Conservation (phyloP, 2,888 invertebrate species). For the Sylvicola cinctus region DNA sequence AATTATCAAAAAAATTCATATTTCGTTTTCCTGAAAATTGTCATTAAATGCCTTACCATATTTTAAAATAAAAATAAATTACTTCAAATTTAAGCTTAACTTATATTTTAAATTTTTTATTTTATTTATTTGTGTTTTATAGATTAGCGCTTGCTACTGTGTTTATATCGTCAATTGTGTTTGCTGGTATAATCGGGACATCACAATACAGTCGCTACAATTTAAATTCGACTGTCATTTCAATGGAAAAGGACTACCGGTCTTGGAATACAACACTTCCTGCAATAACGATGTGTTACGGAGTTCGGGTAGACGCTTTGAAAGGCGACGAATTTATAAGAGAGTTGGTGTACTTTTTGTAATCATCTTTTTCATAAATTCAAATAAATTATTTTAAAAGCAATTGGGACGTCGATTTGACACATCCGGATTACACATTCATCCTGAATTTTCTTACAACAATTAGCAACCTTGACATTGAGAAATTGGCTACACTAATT, state of each 20-base stretch:
- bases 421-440: slow-evolving; percentile 25
- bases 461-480: slow-evolving; percentile 27
- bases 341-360: slow-evolving; percentile 6
- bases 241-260: slow-evolving; percentile 21
- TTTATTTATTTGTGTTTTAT: no score
- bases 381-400: no score
- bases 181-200: slow-evolving; percentile 11
- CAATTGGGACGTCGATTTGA: slow-evolving; percentile 23
- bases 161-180: no score
- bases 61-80: no score
- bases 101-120: no score
- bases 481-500: slow-evolving; percentile 21
- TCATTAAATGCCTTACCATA: no score
- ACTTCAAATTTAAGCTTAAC: no score
- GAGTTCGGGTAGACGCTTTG: slow-evolving; percentile 17
- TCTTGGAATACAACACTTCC: slow-evolving; percentile 22
- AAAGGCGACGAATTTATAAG: slow-evolving; percentile 18
- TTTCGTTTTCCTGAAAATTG: no score
- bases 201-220: slow-evolving; percentile 15
- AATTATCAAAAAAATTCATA: no score
- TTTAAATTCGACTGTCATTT: slow-evolving; percentile 20
- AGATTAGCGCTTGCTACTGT: no score
- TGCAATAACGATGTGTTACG: slow-evolving; percentile 21
- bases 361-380: no score
- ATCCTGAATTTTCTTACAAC: slow-evolving; percentile 26